Conservation (phyloP, 2,113 vertebrate species). For the Brachyistius frenatus region DNA sequence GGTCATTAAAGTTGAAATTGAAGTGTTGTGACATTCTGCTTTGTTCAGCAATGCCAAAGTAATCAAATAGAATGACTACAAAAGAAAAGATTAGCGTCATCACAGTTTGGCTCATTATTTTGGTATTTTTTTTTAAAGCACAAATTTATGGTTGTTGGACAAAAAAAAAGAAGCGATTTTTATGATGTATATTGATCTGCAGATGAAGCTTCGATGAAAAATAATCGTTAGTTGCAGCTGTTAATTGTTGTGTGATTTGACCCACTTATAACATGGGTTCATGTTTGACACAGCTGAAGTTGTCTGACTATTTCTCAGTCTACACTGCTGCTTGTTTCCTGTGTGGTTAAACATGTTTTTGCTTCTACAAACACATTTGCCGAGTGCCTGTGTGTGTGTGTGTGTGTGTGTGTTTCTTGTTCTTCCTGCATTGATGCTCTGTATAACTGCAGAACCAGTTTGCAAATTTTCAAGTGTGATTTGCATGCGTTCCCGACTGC, state of each 20-base stretch:
- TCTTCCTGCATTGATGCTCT: constrained; percentile 44
- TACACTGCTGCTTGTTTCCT: constrained; percentile 61
- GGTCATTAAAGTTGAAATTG: too few relatives aligned
- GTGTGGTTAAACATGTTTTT: constrained; percentile 63
- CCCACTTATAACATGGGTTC: background rate
- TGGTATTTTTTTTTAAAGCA: background rate
- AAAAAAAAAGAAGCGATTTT: too few relatives aligned
- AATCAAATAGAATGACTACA: background rate
- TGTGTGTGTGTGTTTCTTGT: constrained; percentile 15
- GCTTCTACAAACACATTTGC: constrained; percentile 26
- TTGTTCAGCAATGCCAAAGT: background rate
- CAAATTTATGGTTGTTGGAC: too few relatives aligned
- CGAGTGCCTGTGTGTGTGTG: background rate
- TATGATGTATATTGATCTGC: too few relatives aligned
- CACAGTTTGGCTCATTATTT: background rate
- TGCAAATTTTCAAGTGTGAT: constrained; percentile 72
- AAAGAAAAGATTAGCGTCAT: background rate
- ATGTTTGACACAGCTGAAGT: background rate
- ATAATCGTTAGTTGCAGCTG: background rate
- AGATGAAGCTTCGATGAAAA: too few relatives aligned
- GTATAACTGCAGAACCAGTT: constrained; percentile 66
- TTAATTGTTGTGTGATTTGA: background rate
- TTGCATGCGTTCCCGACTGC: constrained; percentile 76
- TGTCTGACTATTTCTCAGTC: background rate
- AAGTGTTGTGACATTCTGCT: background rate